Evolutionary conservation across 2,888 invertebrate genomes (phyloP).

Genomic region (Pecten maximus): DNA sequence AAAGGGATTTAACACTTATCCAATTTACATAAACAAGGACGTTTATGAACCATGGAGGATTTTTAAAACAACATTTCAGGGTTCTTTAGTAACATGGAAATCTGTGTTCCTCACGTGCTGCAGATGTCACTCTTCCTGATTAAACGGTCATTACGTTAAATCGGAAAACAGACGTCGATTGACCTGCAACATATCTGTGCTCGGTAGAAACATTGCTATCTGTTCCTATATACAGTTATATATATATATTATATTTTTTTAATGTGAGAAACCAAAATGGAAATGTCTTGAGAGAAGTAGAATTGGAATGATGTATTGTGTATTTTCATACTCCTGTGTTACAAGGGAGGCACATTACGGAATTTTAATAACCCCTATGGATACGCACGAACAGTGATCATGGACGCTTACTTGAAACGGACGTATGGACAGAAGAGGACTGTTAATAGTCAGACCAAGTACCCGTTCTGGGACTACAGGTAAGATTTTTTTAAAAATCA

Average conservation of each 20-base stretch:
- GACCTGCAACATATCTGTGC: neutral
- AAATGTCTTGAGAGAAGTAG: neutral
- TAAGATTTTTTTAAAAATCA: neutral
- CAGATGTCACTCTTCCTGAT: neutral
- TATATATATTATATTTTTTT: neutral
- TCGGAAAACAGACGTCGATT: neutral
- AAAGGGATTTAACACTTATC: neutral
- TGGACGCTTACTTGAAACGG: slow-evolving; percentile 29
- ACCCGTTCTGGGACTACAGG: slow-evolving; percentile 21
- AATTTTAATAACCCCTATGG: neutral
- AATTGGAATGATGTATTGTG: neutral
- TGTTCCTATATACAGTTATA: neutral
- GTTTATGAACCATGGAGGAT: neutral
- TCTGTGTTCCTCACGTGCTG: neutral
- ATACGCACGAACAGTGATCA: neutral
- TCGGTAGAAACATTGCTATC: neutral
- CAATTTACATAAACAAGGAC: neutral
- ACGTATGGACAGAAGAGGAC: slow-evolving; percentile 24
- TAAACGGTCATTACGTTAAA: neutral
- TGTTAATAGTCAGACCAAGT: neutral
- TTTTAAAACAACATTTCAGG: neutral
- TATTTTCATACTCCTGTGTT: neutral
- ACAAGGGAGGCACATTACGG: neutral
- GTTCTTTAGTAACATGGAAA: neutral
- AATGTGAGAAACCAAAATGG: neutral